Evolutionary conservation across 2,113 vertebrate species (phyloP), one percentile per base, ranked within the genome.

Genomic region (Toxotes chatareus): DNA sequence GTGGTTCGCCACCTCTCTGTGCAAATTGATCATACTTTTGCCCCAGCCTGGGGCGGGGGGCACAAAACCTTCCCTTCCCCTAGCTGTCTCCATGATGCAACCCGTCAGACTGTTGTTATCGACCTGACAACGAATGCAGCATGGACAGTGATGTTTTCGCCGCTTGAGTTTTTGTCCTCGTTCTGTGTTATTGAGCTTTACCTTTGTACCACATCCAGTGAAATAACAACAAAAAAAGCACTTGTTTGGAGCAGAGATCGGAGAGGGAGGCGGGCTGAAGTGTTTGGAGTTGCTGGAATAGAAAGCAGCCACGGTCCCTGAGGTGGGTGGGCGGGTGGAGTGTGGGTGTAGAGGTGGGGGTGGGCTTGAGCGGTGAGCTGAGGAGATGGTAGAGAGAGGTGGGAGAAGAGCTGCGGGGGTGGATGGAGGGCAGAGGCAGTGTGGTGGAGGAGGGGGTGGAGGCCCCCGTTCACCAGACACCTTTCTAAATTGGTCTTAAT

Each of bases 401-500:
- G 69, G 76, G 57, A 73, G 83, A 69, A 63, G 67, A 59, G 88
- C 49, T 46, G 82, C 4, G 65, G 72, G 77, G 78, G 83, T 55
- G 79, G 79, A 69, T 65, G 65, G 62, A 88, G 75, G 84, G 60
- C 69, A 73, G 72, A 71, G 79, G 56, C 46, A 60, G 57, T 9
- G 8, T 23, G 55, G 67, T 51, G n/a, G 40, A 4, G 72, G 83
- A 19, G 61, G 70, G 57, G 42, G 84, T 31, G 63, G 77, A 68
- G 80, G 88, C 59, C 42, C 51, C n/a, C 59, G 92, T 93, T 89
- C 92, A 95, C 93, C 86, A 92, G 93, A 95, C 92, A 95, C 92
- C 93, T 92, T 95, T 94, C 94, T 95, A 95, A 95, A 94, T 95
- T 91, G 88, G 94, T 94, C 94, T 92, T 91, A 93, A 94, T 96